Percentiles rank a stretch among this genome's conserved stretches.
Evolutionary conservation across 2,888 invertebrate species (phyloP).

Genomic region (Laspeyria flexula): DNA sequence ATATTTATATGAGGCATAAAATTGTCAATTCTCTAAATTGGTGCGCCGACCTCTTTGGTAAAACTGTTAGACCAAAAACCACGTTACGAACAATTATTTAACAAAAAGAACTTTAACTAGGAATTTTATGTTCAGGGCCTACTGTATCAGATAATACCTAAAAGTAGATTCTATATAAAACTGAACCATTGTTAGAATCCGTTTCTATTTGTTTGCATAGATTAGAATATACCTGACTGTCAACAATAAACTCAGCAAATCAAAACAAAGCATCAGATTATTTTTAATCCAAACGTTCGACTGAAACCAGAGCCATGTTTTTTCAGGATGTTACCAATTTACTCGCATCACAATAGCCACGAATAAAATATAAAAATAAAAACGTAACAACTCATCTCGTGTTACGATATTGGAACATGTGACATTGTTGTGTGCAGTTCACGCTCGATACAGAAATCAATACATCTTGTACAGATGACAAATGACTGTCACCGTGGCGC

Average conservation of each 20-base stretch:
- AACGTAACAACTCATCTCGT: background rate
- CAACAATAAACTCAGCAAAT: background rate
- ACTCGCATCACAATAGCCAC: constrained; percentile 27
- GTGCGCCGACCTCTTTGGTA: too few relatives aligned
- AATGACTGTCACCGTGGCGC: too few relatives aligned
- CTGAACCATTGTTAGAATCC: background rate
- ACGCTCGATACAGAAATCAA: background rate
- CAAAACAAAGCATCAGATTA: constrained; percentile 11
- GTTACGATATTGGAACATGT: background rate
- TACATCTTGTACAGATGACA: too few relatives aligned
- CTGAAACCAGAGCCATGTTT: constrained; percentile 9
- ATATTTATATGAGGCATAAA: too few relatives aligned
- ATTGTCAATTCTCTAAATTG: too few relatives aligned
- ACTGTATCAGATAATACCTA: too few relatives aligned
- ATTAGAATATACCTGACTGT: too few relatives aligned
- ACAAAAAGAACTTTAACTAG: too few relatives aligned
- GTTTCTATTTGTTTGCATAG: too few relatives aligned
- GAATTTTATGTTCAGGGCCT: too few relatives aligned
- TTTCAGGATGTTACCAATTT: constrained; percentile 40
- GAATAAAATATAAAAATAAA: constrained; percentile 14
- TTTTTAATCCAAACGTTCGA: constrained; percentile 2
- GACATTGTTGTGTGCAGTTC: background rate
- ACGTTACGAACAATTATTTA: too few relatives aligned
- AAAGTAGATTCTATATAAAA: background rate
- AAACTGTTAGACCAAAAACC: too few relatives aligned